These are phyloP conservation scores for Eremophila alpestris DNA, from an alignment of 2,797 vertebrate species.

Conservation along the genomic window DNA sequence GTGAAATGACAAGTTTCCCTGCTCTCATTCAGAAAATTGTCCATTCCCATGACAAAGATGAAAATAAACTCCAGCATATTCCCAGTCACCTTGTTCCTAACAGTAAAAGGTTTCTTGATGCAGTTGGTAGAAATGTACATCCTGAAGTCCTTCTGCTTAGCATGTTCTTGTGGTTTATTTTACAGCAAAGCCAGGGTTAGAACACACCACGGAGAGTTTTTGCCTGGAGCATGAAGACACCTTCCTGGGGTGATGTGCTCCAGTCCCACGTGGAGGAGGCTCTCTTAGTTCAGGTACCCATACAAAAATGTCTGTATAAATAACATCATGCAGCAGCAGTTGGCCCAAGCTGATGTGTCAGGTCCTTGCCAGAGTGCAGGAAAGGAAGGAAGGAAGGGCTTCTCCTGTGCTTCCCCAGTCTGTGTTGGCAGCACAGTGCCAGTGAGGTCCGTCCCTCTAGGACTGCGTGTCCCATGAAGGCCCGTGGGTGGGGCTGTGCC, in stretches of 20 bases:
- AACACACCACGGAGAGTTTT: neutral
- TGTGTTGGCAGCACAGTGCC: neutral
- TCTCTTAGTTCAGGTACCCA: slow-evolving; percentile 56
- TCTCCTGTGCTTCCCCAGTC: slow-evolving; percentile 51
- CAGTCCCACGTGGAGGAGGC: neutral
- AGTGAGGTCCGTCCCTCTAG: slow-evolving; percentile 72
- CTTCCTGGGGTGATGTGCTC: slow-evolving; percentile 8
- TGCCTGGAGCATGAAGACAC: slow-evolving; percentile 30
- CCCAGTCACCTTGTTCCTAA: neutral
- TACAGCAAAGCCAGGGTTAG: slow-evolving; percentile 61
- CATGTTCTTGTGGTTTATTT: neutral
- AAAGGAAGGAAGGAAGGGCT: slow-evolving; percentile 63
- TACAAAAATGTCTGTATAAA: slow-evolving; percentile 69
- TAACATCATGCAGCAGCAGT: slow-evolving; percentile 78
- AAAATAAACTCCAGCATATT: neutral
- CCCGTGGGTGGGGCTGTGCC: slow-evolving; percentile 87
- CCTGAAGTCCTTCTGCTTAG: slow-evolving; percentile 3
- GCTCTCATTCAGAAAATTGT: neutral
- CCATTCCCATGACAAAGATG: slow-evolving; percentile 2
- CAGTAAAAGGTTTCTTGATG: slow-evolving; percentile 18
- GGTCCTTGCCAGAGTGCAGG: slow-evolving; percentile 27
- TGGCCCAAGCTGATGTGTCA: slow-evolving; percentile 59
- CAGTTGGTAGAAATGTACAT: neutral
- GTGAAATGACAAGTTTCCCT: slow-evolving; percentile 30
- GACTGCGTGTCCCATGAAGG: slow-evolving; percentile 88